These are phyloP conservation scores for Brenthis daphne DNA, from an alignment of 2,888 invertebrate species.

Conservation along the genomic window DNA sequence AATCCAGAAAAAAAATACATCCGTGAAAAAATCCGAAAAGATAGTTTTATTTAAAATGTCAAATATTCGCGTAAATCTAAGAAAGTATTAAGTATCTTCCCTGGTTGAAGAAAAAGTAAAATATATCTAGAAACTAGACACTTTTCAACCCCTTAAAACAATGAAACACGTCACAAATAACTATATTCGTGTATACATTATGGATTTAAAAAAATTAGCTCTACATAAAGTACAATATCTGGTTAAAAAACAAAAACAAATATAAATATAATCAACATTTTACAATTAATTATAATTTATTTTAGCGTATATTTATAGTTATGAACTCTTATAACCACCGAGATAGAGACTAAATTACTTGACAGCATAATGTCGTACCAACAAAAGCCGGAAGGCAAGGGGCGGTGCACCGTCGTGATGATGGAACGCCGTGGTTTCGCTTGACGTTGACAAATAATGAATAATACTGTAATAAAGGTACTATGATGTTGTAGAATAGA, in stretches of 20 bases:
- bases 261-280: constrained; percentile 7
- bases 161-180: no score
- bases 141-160: no score
- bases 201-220: background rate
- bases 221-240: background rate
- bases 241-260: background rate
- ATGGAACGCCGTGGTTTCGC: constrained; percentile 48
- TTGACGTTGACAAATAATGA: constrained; percentile 35
- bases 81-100: no score
- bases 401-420: constrained; percentile 41
- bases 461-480: constrained; percentile 27
- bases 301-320: constrained; percentile 2
- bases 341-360: constrained; percentile 25
- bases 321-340: background rate
- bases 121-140: no score
- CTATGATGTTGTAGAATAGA: constrained; percentile 14
- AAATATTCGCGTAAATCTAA: no score
- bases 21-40: no score
- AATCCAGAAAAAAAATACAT: no score
- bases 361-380: constrained; percentile 25
- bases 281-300: constrained; percentile 11
- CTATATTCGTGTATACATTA: no score
- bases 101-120: no score
- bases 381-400: constrained; percentile 53
- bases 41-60: no score